Conservation (phyloP, 1,140 invertebrate genomes). For the Diplogasteroides magnus region DNA sequence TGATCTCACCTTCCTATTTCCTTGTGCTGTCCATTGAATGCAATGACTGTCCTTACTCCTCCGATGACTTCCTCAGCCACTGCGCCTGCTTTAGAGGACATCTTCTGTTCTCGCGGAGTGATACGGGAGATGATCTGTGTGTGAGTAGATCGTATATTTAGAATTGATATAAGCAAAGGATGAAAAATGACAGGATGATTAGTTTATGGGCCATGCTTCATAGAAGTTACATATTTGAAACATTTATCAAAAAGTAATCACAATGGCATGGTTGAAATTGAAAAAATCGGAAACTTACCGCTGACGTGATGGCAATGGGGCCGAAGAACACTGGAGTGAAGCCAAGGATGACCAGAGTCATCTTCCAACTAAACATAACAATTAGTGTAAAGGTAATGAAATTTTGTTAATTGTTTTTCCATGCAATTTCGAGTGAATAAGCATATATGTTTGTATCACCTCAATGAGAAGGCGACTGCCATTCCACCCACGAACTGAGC, state of each 20-base stretch:
- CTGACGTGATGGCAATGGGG: constrained; percentile 17
- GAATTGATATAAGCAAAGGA: neutral
- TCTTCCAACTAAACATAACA: constrained; percentile 68
- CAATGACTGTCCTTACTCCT: constrained; percentile 80
- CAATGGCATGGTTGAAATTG: too few species aligned
- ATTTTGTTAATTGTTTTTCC: constrained; percentile 29
- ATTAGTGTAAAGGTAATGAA: neutral
- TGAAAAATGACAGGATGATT: neutral
- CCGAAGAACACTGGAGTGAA: constrained; percentile 30
- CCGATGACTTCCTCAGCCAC: too few species aligned
- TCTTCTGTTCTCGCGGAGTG: constrained; percentile 68
- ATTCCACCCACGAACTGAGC: constrained; percentile 38
- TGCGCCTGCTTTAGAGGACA: constrained; percentile 71
- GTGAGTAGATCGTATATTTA: too few species aligned
- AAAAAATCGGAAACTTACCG: neutral
- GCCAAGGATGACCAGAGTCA: constrained; percentile 69
- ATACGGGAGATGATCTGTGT: constrained; percentile 48
- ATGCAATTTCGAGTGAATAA: too few species aligned
- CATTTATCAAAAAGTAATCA: too few species aligned
- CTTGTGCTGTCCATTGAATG: constrained; percentile 65
- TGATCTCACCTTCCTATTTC: constrained; percentile 16
- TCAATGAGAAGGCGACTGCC: too few species aligned
- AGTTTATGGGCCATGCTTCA: too few species aligned
- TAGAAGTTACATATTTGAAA: too few species aligned
- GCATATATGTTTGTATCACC: constrained; percentile 31